These are phyloP conservation scores for Cranoglanis bouderius DNA, from an alignment of 2,113 vertebrate species.

Conservation along the genomic window DNA sequence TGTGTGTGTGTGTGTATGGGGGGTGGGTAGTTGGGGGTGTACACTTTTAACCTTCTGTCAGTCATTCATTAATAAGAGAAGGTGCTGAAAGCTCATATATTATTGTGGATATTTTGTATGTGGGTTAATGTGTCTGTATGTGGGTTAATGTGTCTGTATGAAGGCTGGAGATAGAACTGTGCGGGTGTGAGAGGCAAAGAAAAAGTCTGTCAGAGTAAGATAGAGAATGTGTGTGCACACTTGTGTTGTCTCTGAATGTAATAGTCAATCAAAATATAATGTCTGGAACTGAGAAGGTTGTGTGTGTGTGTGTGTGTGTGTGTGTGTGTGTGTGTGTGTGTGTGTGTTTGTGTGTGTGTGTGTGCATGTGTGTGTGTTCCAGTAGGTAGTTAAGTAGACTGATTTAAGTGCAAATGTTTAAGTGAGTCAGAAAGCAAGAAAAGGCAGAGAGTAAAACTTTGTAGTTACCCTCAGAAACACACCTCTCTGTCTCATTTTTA, in stretches of 20 bases:
- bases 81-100: conserved; percentile 40
- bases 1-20: not conserved
- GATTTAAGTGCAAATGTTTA: too few species aligned
- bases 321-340: too few species aligned
- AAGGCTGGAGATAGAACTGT: not conserved
- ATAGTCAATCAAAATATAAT: not conserved
- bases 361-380: too few species aligned
- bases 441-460: too few species aligned
- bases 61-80: conserved; percentile 43
- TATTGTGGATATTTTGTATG: conserved; percentile 28
- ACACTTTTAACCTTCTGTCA: conserved; percentile 24
- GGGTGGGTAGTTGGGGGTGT: not conserved
- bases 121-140: not conserved
- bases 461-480: too few species aligned
- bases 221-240: not conserved
- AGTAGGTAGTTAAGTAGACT: too few species aligned
- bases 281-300: not conserved
- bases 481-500: too few species aligned
- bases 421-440: too few species aligned
- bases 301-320: not conserved
- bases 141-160: not conserved
- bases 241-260: not conserved
- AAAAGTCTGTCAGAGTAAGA: not conserved
- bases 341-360: not conserved
- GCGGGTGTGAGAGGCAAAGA: not conserved